Evolutionary conservation across 2,888 invertebrate species (phyloP), one percentile per base, ranked within the genome.

Genomic region (Aradus depressus): DNA sequence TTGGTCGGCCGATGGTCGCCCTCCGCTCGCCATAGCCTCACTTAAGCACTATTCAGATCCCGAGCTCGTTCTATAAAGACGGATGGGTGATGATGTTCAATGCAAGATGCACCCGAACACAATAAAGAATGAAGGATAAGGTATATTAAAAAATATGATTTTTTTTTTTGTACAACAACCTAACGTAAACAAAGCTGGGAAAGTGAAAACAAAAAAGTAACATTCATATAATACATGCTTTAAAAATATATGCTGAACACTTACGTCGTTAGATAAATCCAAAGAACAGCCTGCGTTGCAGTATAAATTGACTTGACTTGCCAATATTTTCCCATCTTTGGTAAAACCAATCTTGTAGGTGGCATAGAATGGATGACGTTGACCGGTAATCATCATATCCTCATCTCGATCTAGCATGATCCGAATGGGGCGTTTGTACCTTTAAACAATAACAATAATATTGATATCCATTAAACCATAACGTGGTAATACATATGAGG

Each of bases 351-450:
- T 79, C 73, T 87, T 88, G 65, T 93, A 96, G 64, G 80, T 82
- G 3, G 56, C 60, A 6, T 82, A 70, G 67, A 90, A 91, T 0
- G 95, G 93, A 74, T 96, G 91, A 54, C 96, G 73, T 1, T 82
- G 84, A 4, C 95, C 96, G 0, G 84, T 83, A 62, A 84, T 79
- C 60, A 82, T 70, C 87, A 96, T 96, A 65, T 96, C 95, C 70
- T 95, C 93, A 61, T 92, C 89, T 55, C 96, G 75, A 66, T 95
- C 93, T 48, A 96, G 67, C 80, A 89, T 87, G 59, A 85, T 81
- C 21, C 91, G 76, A 1, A 93, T 80, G 1, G 95, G 89, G 58
- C 77, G 75, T 38, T 78, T 74, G 3, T 86, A 70, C 64, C 83
- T 86, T 54, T n/a, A 54, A 47, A 34, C 39, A 14, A 26, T 4